Conservation (phyloP, 2,888 invertebrate genomes). For the Tortricodes alternella region DNA sequence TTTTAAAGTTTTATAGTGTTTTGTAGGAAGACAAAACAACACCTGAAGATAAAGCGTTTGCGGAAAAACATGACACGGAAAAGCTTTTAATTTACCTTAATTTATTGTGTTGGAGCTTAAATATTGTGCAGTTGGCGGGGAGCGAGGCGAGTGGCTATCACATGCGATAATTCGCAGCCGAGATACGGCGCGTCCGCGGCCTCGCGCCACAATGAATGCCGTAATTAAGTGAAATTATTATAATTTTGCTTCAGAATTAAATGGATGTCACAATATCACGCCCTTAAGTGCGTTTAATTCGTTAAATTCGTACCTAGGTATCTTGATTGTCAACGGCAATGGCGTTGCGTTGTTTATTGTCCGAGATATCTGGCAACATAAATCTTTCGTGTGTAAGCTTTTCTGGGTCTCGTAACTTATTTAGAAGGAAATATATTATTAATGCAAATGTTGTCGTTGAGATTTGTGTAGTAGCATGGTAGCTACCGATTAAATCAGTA, state of each 20-base stretch:
- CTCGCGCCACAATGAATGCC: conserved; percentile 72
- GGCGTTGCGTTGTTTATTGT: conserved; percentile 38
- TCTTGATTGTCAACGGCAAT: conserved; percentile 47
- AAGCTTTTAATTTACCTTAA: conserved; percentile 66
- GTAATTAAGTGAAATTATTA: conserved; percentile 81
- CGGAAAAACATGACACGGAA: conserved; percentile 62
- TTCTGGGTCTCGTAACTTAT: conserved; percentile 28
- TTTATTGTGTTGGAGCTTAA: conserved; percentile 61
- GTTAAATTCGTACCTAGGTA: conserved; percentile 45
- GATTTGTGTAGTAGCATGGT: too few relatives aligned
- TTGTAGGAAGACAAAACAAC: conserved; percentile 26
- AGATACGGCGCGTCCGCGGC: conserved; percentile 60
- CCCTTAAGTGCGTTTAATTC: conserved; percentile 62
- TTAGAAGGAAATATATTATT: conserved; percentile 29
- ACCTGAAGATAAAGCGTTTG: conserved; percentile 38
- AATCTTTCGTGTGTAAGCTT: conserved; percentile 31
- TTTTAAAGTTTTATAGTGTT: conserved; percentile 9
- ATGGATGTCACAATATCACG: conserved; percentile 73
- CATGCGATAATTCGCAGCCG: conserved; percentile 58
- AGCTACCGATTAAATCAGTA: conserved; percentile 16
- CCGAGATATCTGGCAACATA: conserved; percentile 28
- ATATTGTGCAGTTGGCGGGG: conserved; percentile 32
- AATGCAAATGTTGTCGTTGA: conserved; percentile 25
- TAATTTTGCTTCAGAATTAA: conserved; percentile 75
- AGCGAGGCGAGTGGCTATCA: conserved; percentile 23